Evolutionary conservation across 1,140 invertebrate species (phyloP), one percentile per base, ranked within the genome.

Genomic region (Oryctes rhinoceros): DNA sequence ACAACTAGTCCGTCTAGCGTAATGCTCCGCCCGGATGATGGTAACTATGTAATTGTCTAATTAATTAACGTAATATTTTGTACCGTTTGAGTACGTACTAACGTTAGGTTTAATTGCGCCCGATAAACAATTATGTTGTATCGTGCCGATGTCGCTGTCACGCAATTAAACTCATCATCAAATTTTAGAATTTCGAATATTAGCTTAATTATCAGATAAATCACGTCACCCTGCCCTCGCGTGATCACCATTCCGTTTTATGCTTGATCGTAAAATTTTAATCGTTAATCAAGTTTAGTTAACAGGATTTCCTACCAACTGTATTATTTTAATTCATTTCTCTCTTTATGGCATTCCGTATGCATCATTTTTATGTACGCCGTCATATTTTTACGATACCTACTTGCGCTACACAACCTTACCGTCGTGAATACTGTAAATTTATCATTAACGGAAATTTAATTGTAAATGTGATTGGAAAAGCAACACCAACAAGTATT

Each of bases 171-270:
- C 20, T 13, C 11, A 71, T 71, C 65, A 5, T 71, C 65, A 71
- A 71, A 71, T 71, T 71, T 71, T 71, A 71, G 65, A 71, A 71
- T 71, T 71, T 37, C 65, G 35, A 71, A 71, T 71, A 71, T 71
- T 71, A 71, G 65, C 24, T 71, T 71, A 71, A 71, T 71, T 71
- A 37, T 15, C 24, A 30, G 65, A 35, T 71, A 71, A 71, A 71
- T 71, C 65, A 71, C 20, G 20, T 37, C 13, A 35, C 3, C 7
- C 35, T 71, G 20, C 9, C 20, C 24, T 24, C 3, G 24, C 11
- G 11, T 5, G 65, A 71, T 71, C 37, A 30, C 18, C 9, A 24
- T 24, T 35, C n/a, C 65, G 24, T 71, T 71, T 71, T 71, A 71
- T 71, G 65, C 37, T 30, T 71, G 11, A 10, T 20, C 65, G 11